Evolutionary conservation across 2,888 invertebrate genomes (phyloP).

Genomic region (Cantharis flavilabris): DNA sequence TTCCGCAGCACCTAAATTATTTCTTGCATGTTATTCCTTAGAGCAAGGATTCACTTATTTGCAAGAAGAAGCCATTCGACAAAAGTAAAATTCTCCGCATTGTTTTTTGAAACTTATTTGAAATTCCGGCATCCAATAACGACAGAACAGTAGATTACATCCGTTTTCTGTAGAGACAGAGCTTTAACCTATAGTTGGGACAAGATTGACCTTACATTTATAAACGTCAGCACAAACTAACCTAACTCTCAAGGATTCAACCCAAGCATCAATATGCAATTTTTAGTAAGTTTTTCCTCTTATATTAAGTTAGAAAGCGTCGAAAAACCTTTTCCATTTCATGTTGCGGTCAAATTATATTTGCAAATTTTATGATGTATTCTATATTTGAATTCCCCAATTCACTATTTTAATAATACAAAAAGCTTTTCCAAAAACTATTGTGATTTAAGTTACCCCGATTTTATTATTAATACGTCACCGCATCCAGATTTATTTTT

Average conservation of each 20-base stretch:
- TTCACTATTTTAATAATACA: neutral
- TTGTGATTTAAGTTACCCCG: neutral
- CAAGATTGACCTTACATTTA: slow-evolving; percentile 24
- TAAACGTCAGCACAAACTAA: slow-evolving; percentile 26
- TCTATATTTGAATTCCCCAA: neutral
- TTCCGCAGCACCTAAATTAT: neutral
- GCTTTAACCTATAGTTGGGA: slow-evolving; percentile 21
- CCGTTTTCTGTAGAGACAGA: slow-evolving; percentile 24
- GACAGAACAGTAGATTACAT: slow-evolving; percentile 26
- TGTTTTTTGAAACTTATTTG: slow-evolving; percentile 14
- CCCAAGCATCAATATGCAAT: slow-evolving; percentile 21
- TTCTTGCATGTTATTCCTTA: neutral
- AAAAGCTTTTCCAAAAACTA: neutral
- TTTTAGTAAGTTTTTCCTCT: neutral
- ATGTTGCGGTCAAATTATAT: neutral
- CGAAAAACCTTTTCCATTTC: neutral
- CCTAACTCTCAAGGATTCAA: slow-evolving; percentile 9
- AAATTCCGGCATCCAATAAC: slow-evolving; percentile 24
- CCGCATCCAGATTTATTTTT: neutral
- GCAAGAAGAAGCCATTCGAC: neutral
- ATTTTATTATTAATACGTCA: neutral
- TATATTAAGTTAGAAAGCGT: neutral
- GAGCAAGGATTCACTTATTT: neutral
- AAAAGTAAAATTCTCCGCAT: neutral
- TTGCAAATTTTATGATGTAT: neutral